Evolutionary conservation across 2,797 vertebrate species (phyloP).

Genomic region (Labroides dimidiatus): DNA sequence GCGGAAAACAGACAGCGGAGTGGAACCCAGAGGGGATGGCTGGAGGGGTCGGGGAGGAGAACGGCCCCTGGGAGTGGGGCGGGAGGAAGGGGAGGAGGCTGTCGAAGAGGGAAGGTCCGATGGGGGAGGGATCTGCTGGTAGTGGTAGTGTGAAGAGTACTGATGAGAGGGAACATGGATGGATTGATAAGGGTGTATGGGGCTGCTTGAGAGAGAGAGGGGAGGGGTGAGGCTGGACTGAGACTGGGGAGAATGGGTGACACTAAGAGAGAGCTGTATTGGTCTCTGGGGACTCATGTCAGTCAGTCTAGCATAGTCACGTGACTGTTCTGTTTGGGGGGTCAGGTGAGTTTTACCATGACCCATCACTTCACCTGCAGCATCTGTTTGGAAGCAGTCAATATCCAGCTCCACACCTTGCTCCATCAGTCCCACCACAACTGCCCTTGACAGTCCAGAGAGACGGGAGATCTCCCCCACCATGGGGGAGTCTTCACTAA

Average conservation of each 20-base stretch:
- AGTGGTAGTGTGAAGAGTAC: conserved; percentile 72
- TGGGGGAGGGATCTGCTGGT: conserved; percentile 70
- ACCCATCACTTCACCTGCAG: conserved; percentile 64
- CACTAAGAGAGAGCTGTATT: conserved; percentile 77
- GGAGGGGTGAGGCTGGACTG: conserved; percentile 79
- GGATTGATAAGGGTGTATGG: conserved; percentile 77
- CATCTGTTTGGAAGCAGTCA: conserved; percentile 82
- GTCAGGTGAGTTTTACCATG: conserved; percentile 63
- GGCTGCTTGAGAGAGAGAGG: conserved; percentile 75
- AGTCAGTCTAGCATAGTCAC: conserved; percentile 58
- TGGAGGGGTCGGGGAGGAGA: conserved; percentile 83
- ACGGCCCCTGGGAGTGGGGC: conserved; percentile 73
- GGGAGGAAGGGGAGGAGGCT: conserved; percentile 79
- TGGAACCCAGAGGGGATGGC: conserved; percentile 79
- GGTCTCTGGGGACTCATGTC: conserved; percentile 76
- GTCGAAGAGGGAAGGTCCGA: conserved; percentile 81
- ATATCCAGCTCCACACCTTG: conserved; percentile 86
- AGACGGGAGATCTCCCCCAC: conserved; percentile 85
- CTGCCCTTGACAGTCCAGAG: conserved; percentile 82
- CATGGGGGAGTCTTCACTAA: conserved; percentile 80
- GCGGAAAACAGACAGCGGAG: conserved; percentile 84
- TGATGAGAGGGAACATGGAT: conserved; percentile 65
- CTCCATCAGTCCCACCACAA: conserved; percentile 86
- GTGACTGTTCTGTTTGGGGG: conserved; percentile 62
- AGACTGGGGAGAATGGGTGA: conserved; percentile 82